Conservation (phyloP, 2,113 vertebrate genomes). For the Stigmatopora argus region DNA sequence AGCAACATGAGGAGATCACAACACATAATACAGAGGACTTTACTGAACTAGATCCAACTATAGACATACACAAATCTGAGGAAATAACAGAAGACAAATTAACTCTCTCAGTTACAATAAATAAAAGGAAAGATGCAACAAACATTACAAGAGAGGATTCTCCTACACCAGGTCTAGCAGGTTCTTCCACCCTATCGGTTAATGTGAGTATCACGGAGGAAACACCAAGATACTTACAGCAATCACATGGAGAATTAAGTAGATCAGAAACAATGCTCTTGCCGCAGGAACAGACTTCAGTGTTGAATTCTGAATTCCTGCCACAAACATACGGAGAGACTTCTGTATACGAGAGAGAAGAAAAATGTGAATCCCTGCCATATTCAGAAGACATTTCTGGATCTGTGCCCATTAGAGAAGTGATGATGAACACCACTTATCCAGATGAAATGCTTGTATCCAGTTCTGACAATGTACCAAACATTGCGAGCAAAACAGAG, state of each 20-base stretch:
- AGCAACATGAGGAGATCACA: background rate
- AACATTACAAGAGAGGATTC: background rate
- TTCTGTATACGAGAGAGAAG: background rate
- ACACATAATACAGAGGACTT: background rate
- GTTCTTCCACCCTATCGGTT: constrained; percentile 4
- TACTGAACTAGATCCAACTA: background rate
- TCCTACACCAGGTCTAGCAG: background rate
- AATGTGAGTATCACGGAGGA: background rate
- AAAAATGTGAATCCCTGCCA: background rate
- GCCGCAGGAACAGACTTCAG: background rate
- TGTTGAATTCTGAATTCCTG: background rate
- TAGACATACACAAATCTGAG: background rate
- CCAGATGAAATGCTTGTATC: background rate
- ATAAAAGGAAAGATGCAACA: background rate
- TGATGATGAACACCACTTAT: background rate
- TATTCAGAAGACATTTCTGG: background rate
- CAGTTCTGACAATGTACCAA: background rate
- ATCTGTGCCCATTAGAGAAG: background rate
- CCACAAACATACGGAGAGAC: background rate
- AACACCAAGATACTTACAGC: background rate
- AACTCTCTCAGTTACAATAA: background rate
- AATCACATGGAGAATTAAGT: background rate
- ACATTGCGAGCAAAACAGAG: background rate
- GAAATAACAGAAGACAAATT: background rate
- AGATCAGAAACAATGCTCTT: background rate